Evolutionary conservation across 2,113 vertebrate genomes (phyloP).

Genomic region (Tetrao urogallus): DNA sequence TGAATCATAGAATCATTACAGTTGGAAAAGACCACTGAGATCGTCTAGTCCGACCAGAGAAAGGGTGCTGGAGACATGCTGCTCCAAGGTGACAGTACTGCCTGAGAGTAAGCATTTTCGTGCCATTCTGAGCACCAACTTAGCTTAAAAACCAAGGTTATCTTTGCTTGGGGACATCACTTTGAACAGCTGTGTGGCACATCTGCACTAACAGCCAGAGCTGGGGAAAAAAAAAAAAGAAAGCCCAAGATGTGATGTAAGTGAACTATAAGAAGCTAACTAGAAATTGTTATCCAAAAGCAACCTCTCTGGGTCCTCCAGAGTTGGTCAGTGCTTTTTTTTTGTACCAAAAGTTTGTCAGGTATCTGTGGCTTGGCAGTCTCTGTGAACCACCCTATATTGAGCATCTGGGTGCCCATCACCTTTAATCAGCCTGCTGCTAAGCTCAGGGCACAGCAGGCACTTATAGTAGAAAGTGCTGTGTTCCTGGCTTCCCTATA

Average conservation of each 20-base stretch:
- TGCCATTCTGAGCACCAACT: not conserved
- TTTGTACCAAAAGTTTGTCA: not conserved
- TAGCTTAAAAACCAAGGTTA: not conserved
- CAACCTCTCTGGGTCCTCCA: not conserved
- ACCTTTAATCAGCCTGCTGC: not conserved
- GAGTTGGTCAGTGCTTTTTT: not conserved
- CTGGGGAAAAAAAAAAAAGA: not conserved
- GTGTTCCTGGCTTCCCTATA: not conserved
- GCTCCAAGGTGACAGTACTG: not conserved
- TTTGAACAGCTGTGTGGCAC: not conserved
- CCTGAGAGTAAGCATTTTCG: not conserved
- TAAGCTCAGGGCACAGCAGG: not conserved
- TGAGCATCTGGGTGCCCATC: not conserved
- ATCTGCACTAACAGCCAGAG: not conserved
- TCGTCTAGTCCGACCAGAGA: not conserved
- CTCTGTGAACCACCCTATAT: not conserved
- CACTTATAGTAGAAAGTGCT: not conserved
- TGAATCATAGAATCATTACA: too few species aligned
- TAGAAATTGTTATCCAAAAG: not conserved
- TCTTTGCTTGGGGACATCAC: not conserved
- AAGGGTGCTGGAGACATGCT: rapidly evolving
- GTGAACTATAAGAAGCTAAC: not conserved
- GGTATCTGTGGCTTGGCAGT: not conserved
- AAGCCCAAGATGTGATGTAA: not conserved
- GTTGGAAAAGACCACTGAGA: too few species aligned